Evolutionary conservation across 2,797 vertebrate genomes (phyloP).

Genomic region (Zalophus californianus): DNA sequence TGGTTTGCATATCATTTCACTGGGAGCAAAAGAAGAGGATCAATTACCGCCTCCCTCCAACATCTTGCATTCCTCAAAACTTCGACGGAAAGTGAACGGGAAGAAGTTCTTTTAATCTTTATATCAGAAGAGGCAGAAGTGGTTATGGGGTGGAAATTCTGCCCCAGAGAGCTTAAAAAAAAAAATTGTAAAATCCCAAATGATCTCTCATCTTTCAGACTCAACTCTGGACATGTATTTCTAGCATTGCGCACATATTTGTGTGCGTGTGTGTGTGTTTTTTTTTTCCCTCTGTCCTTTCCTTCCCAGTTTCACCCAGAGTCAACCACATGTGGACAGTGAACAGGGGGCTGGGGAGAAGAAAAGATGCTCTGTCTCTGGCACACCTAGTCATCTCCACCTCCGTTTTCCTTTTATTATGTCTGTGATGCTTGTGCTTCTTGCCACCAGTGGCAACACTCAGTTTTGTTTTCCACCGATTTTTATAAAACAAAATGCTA

Average conservation of each 20-base stretch:
- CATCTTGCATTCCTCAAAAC: background rate
- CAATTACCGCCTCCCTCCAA: background rate
- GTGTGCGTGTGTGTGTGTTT: too few relatives aligned
- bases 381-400: background rate
- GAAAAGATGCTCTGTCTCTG: background rate
- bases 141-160: background rate
- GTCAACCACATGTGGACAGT: background rate
- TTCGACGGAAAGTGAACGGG: background rate
- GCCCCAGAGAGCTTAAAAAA: background rate
- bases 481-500: conserved; percentile 32
- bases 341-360: accelerated
- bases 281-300: background rate
- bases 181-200: background rate
- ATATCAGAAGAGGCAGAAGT: background rate
- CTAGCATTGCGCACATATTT: background rate
- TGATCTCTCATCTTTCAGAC: conserved; percentile 24
- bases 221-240: background rate
- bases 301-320: background rate
- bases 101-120: background rate
- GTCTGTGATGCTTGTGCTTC: background rate
- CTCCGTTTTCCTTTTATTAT: background rate
- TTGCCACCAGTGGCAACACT: background rate
- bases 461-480: background rate
- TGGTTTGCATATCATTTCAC: background rate
- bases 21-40: background rate